Percentiles rank a stretch among this genome's conserved stretches.
These are phyloP conservation scores for Zapus hudsonius DNA, from an alignment of 2,113 vertebrate genomes.

Conservation along the genomic window DNA sequence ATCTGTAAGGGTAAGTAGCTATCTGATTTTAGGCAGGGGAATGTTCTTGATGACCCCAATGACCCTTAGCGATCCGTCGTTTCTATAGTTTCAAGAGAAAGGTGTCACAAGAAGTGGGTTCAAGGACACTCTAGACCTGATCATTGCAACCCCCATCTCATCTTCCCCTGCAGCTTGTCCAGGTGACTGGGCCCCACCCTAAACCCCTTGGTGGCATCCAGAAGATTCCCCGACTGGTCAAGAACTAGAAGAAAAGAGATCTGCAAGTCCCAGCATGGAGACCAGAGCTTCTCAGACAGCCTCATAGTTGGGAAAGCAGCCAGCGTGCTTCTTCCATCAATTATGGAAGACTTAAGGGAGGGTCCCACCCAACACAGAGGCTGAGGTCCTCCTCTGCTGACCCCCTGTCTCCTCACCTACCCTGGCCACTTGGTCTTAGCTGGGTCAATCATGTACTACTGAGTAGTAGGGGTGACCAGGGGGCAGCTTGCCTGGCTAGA, in stretches of 20 bases:
- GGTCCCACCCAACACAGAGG: constrained; percentile 10
- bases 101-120: neutral
- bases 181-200: constrained; percentile 30
- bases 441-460: constrained; percentile 59
- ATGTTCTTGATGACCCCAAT: neutral
- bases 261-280: neutral
- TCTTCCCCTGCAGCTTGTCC: constrained; percentile 63
- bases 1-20: neutral
- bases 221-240: constrained; percentile 35
- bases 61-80: neutral
- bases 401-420: neutral
- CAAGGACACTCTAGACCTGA: neutral
- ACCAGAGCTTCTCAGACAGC: neutral
- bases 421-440: constrained; percentile 25
- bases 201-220: neutral
- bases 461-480: constrained; percentile 20
- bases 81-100: neutral
- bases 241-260: constrained; percentile 40
- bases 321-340: neutral
- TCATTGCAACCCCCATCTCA: neutral
- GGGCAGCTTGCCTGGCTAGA: neutral
- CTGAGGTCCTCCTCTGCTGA: constrained; percentile 52
- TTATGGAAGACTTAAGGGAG: constrained; percentile 4
- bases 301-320: constrained; percentile 15
- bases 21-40: neutral